These are phyloP conservation scores for Coreoperca whiteheadi DNA, from an alignment of 2,113 vertebrate species.

Conservation along the genomic window DNA sequence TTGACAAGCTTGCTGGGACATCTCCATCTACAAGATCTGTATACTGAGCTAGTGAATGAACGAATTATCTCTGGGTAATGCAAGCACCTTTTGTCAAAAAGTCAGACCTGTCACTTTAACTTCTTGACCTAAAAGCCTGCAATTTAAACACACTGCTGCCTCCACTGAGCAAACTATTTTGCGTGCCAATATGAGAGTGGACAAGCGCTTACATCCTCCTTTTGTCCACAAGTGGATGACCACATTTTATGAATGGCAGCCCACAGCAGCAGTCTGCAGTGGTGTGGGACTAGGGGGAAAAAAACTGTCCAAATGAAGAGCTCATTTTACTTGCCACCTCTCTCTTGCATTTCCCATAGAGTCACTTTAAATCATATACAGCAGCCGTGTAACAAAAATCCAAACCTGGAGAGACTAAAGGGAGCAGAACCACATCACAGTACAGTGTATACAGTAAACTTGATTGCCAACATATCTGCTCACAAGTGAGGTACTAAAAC, in stretches of 20 bases:
- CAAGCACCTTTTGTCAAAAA: neutral
- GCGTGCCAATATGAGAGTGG: neutral
- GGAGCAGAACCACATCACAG: too few relatives aligned
- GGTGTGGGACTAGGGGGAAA: too few relatives aligned
- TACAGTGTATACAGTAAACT: neutral
- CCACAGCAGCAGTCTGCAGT: too few relatives aligned
- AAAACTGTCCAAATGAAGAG: too few relatives aligned
- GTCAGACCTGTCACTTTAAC: neutral
- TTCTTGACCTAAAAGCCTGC: neutral
- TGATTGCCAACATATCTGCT: neutral
- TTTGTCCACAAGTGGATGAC: too few relatives aligned
- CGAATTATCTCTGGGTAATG: neutral
- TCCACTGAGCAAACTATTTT: neutral
- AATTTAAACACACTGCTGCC: neutral
- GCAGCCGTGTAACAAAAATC: neutral
- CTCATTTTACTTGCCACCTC: too few relatives aligned
- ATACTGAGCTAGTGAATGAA: neutral
- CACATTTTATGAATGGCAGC: too few relatives aligned
- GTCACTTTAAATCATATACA: neutral
- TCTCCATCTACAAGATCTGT: neutral
- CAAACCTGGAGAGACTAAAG: neutral
- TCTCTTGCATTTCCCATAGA: too few relatives aligned
- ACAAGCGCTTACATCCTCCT: too few relatives aligned
- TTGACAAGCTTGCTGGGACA: neutral
- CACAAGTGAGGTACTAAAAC: neutral